Evolutionary conservation across 2,888 invertebrate species (phyloP).

Genomic region (Allolobophora icterica): DNA sequence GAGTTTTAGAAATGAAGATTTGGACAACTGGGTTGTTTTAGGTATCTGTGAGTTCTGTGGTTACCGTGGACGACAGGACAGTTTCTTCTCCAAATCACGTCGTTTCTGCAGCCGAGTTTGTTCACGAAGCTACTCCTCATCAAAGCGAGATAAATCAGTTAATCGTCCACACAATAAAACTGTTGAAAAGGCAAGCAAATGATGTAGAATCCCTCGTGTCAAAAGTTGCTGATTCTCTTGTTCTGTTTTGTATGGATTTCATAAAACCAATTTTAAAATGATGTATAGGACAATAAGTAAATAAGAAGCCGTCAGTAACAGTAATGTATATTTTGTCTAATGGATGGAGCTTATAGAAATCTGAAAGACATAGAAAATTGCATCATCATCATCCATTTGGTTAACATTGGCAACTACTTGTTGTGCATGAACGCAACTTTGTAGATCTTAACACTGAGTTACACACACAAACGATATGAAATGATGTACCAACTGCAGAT

Average conservation of each 20-base stretch:
- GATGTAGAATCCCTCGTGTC: not conserved
- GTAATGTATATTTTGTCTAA: too few species aligned
- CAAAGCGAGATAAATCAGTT: conserved; percentile 44
- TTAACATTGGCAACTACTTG: too few species aligned
- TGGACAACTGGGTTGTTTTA: conserved; percentile 63
- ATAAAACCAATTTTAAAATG: not conserved
- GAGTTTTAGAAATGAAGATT: not conserved
- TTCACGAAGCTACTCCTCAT: conserved; percentile 68
- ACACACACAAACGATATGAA: too few species aligned
- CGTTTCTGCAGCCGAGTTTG: conserved; percentile 83
- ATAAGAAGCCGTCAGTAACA: too few species aligned
- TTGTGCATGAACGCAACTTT: too few species aligned
- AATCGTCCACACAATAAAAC: conserved; percentile 32
- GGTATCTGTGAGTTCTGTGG: conserved; percentile 86
- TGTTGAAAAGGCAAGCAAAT: conserved; percentile 29
- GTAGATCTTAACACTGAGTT: too few species aligned
- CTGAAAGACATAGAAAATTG: too few species aligned
- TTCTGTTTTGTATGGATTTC: not conserved
- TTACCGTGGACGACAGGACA: conserved; percentile 83
- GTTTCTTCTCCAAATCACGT: conserved; percentile 83
- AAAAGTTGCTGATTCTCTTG: not conserved
- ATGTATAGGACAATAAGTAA: too few species aligned
- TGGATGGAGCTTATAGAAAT: too few species aligned
- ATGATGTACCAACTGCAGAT: too few species aligned
- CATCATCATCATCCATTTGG: too few species aligned